Evolutionary conservation across 53 echinoderm and acorn worm species (phyloP), one percentile per base, ranked within the genome.

Genomic region (Echinarachnius parma): DNA sequence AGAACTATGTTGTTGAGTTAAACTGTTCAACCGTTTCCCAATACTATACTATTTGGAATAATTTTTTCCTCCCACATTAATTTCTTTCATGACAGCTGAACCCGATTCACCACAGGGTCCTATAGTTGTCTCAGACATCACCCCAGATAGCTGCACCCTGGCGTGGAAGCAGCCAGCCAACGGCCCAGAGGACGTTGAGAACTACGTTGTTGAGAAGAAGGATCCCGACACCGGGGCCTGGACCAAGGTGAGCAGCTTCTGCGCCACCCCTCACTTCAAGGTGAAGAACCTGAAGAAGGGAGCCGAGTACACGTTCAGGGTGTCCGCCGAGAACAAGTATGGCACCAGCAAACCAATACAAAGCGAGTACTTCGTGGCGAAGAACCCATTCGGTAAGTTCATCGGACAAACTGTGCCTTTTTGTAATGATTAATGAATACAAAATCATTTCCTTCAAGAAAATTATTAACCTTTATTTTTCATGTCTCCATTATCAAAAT

Each of bases 321-420:
- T 98, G 42, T 81, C 75, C 19, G 98, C 98, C 22, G 90, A 98
- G 75, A 98, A 98, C 58, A 74, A 88, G 47, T 86, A 83, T 26
- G 98, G 98, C 9, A 53, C 75, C 59, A 98, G 98, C 60, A 92
- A 92, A 28, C 92, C 98, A 10, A 50, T 98, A 61, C 47, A 61
- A 21, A 83, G 88, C 30, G 92, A 98, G 61, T 75, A 71, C 21
- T 27, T 92, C 37, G 49, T 85, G 8, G 98, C 98, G 13, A 98
- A 98, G 53, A 88, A 98, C 75, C 98, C 98, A 49, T 98, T 92
- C 64, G 98, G 98, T 92, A 52, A 83, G 95, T 66, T 1, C 42
- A 9, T 39, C 42, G 13, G 13, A 39, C 13, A 7, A 39, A 13
- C 7, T 39, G 42, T n/a, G n/a, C n/a, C n/a, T n/a, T n/a, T n/a